Evolutionary conservation across 35 echinoderm and acorn worm species (phyloP), one percentile per base, ranked within the genome.

Genomic region (Nesometra sesokonis): DNA sequence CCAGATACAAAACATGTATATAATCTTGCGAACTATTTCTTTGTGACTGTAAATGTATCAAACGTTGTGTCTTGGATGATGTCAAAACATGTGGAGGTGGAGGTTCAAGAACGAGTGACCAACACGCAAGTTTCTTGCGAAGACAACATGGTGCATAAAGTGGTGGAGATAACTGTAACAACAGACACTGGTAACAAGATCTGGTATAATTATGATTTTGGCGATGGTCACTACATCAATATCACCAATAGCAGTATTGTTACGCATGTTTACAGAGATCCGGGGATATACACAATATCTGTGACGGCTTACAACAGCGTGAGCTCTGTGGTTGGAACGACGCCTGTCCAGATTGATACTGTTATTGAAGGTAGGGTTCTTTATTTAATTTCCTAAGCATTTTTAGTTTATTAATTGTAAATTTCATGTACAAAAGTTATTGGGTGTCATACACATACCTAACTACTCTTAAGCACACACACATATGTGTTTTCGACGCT

Each of bases 41-140:
- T 85, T 79, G 86, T 94, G 11, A 90, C 32, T 17, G 93, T 94
- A 0, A 94, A 94, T 86, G 82, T 94, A 21, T 94, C 93, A 35
- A 94, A 94, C 57, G 86, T 94, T 11, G 93, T 94, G 19, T 94
- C 93, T 5, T 91, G 89, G 85, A 94, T 94, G 93, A 77, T 88
- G 37, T 94, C 93, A 11, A 81, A 86, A 21, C 31, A 82, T 13
- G 37, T 94, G 29, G 82, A 29, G 11, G 32, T 94, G 0, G 93
- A 94, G 57, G 15, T 94, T 27, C 93, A 94, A 35, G 89, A 94
- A 80, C 57, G 93, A 17, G 47, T 94, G 30, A 90, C 93, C 9
- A 88, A 85, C 35, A 76, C 90, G 11, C 46, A 37, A 5, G 85
- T 88, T 8, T 80, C 30, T 3, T 47, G 80, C n/a, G 57, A 33